phyloP scores from a whole-genome alignment of 1,140 invertebrate genomes.

The Galleria mellonella region DNA sequence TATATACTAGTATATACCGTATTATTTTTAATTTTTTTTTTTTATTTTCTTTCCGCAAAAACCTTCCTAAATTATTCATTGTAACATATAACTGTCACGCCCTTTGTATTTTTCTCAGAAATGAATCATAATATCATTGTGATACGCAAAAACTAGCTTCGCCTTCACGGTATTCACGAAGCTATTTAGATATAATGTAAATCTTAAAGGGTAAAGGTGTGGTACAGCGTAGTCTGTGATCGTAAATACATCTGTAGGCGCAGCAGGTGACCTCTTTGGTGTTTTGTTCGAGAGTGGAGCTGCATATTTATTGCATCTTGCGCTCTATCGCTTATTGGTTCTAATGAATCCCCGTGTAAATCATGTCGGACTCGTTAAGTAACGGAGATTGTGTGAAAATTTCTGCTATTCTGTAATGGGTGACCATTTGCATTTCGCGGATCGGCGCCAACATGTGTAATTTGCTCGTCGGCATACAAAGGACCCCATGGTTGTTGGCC shows the following conservation, averaged over 20 bases:
- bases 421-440: not conserved
- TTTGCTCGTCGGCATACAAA: conserved; percentile 2
- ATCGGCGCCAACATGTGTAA: not conserved
- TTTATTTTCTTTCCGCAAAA: no score
- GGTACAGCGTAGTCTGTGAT: conserved; percentile 39
- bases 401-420: not conserved
- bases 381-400: not conserved
- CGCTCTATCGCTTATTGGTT: conserved; percentile 24
- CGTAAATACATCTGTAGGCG: conserved; percentile 62
- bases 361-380: conserved; percentile 8
- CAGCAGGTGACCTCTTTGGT: conserved; percentile 63
- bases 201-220: conserved; percentile 63
- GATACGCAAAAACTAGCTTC: conserved; percentile 1
- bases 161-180: conserved; percentile 30
- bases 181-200: conserved; percentile 55
- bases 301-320: conserved; percentile 49
- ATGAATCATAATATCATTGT: no score
- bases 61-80: no score
- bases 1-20: no score
- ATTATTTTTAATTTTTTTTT: no score
- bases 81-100: no score
- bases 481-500: conserved; percentile 15
- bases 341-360: conserved; percentile 20
- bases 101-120: no score
- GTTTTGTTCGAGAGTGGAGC: conserved; percentile 53